phyloP scores from a whole-genome alignment of 2,888 invertebrate species.

The Orthonevra nobilis region DNA sequence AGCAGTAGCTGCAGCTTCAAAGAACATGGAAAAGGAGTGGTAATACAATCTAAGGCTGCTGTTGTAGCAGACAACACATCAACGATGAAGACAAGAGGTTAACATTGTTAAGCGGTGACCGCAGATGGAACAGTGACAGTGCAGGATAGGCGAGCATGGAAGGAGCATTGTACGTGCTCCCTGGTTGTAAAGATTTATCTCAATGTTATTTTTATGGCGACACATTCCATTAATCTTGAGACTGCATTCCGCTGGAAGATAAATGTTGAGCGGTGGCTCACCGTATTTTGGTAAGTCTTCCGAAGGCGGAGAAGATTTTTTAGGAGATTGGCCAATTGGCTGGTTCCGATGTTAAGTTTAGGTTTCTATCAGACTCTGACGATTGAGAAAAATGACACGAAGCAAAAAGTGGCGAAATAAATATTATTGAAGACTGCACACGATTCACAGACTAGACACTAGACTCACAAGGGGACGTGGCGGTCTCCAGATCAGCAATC shows the following conservation, averaged over 20 bases:
- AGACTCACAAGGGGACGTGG: too few species aligned
- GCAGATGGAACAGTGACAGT: too few species aligned
- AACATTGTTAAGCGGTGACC: constrained; percentile 41
- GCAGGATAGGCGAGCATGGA: background rate
- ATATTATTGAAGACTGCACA: too few species aligned
- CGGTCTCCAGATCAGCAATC: too few species aligned
- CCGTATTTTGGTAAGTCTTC: background rate
- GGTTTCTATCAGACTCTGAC: too few species aligned
- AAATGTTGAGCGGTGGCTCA: constrained; percentile 38
- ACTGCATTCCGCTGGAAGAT: constrained; percentile 34
- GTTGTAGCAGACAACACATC: constrained; percentile 4
- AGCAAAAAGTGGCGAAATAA: too few species aligned
- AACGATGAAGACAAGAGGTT: constrained; percentile 38
- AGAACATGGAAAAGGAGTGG: constrained; percentile 7
- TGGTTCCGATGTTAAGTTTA: background rate
- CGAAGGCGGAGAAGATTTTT: too few species aligned
- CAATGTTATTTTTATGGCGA: constrained; percentile 66
- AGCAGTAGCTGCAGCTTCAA: constrained; percentile 25
- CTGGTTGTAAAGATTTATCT: constrained; percentile 63
- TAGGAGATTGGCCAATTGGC: too few species aligned
- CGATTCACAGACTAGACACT: too few species aligned
- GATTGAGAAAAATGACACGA: too few species aligned
- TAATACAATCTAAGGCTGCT: constrained; percentile 15
- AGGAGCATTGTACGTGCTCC: constrained; percentile 13
- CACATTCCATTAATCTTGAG: constrained; percentile 64